phyloP scores from a whole-genome alignment of 2,797 vertebrate species.

The Toxotes lorentzi region DNA sequence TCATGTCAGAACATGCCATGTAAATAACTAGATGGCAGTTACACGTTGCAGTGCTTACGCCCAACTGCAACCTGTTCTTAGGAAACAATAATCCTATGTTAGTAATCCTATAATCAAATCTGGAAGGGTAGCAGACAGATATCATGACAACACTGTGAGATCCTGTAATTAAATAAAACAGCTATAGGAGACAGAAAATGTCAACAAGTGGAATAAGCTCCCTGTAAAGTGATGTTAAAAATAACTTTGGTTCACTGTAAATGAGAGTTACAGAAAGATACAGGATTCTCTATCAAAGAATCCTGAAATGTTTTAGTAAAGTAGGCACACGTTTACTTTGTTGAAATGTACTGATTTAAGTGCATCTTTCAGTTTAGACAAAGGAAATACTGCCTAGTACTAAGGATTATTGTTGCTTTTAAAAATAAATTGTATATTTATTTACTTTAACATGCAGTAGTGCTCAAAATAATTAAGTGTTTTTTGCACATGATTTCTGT shows the following conservation, averaged over 20 bases:
- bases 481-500: no score
- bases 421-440: background rate
- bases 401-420: background rate
- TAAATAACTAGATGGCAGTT: constrained; percentile 53
- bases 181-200: background rate
- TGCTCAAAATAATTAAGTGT: no score
- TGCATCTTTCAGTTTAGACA: background rate
- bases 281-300: background rate
- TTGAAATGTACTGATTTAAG: background rate
- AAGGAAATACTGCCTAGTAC: background rate
- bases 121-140: constrained; percentile 17
- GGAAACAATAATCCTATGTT: constrained; percentile 25
- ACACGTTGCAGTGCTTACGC: constrained; percentile 12
- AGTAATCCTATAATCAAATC: constrained; percentile 59
- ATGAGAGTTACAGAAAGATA: background rate
- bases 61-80: constrained; percentile 38
- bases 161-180: constrained; percentile 53
- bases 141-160: constrained; percentile 34
- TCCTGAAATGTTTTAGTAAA: background rate
- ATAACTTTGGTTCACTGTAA: background rate
- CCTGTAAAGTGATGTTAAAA: background rate
- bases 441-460: background rate
- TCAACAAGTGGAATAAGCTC: constrained; percentile 8
- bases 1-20: constrained; percentile 66
- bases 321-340: background rate